Conservation (phyloP, 2,797 vertebrate species). For the Gastrophryne carolinensis region DNA sequence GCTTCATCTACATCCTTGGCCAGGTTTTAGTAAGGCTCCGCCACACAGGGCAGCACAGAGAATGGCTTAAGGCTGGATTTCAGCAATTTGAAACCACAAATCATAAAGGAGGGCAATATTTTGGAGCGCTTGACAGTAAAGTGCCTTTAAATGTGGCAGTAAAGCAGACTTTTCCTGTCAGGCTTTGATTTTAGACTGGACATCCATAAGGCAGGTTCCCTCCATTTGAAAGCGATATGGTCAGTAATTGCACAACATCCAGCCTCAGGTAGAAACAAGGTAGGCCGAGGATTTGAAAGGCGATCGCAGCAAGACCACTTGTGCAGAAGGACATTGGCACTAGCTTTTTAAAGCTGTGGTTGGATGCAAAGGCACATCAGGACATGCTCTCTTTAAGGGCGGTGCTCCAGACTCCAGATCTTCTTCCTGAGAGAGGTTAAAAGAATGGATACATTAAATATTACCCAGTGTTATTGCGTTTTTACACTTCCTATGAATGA, state of each 20-base stretch:
- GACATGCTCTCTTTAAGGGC: constrained; percentile 91
- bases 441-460: background rate
- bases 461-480: background rate
- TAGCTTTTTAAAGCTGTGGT: constrained; percentile 80
- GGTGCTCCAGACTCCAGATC: constrained; percentile 83
- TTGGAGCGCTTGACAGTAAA: too few relatives aligned
- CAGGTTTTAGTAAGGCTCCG: background rate
- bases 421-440: constrained; percentile 67
- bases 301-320: constrained; percentile 2
- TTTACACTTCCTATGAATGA: too few relatives aligned
- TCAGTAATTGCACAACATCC: constrained; percentile 22
- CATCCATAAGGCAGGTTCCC: constrained; percentile 50
- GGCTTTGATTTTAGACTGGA: background rate
- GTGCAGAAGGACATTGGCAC: constrained; percentile 50
- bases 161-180: background rate
- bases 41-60: background rate
- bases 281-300: constrained; percentile 46
- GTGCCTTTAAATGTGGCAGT: background rate
- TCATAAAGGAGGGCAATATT: background rate
- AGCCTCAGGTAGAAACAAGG: constrained; percentile 36
- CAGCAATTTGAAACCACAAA: background rate
- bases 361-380: constrained; percentile 77
- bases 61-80: background rate
- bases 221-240: constrained; percentile 22
- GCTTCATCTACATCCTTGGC: background rate